Percentiles rank a stretch among this genome's conserved stretches.
These are phyloP conservation scores for Proteles cristata DNA, from an alignment of 2,113 vertebrate species.

Conservation along the genomic window DNA sequence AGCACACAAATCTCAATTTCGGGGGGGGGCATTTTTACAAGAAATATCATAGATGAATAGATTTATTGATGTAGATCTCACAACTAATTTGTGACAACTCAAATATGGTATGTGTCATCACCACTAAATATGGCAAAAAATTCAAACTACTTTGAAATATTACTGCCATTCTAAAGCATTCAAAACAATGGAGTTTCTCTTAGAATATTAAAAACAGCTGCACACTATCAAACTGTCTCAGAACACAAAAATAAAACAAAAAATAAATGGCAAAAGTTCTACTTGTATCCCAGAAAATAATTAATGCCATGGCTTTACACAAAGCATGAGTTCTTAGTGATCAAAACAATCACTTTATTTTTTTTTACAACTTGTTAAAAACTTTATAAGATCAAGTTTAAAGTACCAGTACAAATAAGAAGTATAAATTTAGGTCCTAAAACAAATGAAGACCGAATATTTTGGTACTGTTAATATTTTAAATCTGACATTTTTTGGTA, in stretches of 20 bases:
- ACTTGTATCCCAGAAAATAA: conserved; percentile 7
- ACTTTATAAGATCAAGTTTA: not conserved
- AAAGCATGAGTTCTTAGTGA: not conserved
- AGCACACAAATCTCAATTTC: conserved; percentile 2
- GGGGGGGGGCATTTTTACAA: not conserved
- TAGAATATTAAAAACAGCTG: conserved; percentile 32
- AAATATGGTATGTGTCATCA: conserved; percentile 9
- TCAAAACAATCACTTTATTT: not conserved
- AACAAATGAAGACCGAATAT: not conserved
- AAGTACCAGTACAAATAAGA: not conserved
- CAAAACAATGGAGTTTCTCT: not conserved
- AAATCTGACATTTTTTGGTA: not conserved
- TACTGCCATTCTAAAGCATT: conserved; percentile 19
- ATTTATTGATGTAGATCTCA: conserved; percentile 10
- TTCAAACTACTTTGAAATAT: conserved; percentile 31
- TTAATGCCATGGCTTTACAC: not conserved
- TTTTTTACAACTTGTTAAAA: not conserved
- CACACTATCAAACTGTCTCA: not conserved
- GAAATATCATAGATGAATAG: not conserved
- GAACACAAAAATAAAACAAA: conserved; percentile 35
- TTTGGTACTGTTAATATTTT: conserved; percentile 8
- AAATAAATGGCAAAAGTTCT: not conserved
- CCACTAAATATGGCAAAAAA: not conserved
- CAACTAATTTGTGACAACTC: conserved; percentile 49
- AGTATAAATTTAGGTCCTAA: not conserved